Evolutionary conservation across 1,140 invertebrate species (phyloP).

Genomic region (Aphis gossypii): DNA sequence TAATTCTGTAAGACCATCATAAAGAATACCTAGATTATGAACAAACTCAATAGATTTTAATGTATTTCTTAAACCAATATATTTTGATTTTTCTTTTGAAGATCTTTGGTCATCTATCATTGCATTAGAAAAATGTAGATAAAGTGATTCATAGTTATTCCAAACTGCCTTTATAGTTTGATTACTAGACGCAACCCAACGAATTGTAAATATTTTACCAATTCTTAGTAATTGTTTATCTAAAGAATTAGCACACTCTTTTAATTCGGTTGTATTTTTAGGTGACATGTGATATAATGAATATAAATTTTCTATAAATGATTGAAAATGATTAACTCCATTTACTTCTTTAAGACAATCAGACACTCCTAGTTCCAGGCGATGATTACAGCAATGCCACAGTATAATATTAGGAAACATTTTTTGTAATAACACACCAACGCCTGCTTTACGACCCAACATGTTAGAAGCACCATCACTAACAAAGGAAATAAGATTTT

Average conservation of each 20-base stretch:
- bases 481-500: not conserved
- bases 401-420: not conserved
- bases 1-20: not conserved
- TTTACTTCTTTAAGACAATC: constrained; percentile 11
- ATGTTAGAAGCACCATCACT: constrained; percentile 1
- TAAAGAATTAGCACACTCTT: not conserved
- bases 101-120: not conserved
- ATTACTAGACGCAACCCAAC: not conserved
- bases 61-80: not conserved
- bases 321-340: constrained; percentile 32
- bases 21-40: constrained; percentile 3
- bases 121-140: not conserved
- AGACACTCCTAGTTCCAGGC: not conserved
- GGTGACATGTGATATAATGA: not conserved
- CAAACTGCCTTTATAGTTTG: not conserved
- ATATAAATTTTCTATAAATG: constrained; percentile 20
- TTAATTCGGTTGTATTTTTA: constrained; percentile 1
- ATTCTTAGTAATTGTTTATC: not conserved
- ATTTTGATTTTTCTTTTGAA: constrained; percentile 18
- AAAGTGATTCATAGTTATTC: constrained; percentile 15
- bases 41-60: not conserved
- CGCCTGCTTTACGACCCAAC: not conserved
- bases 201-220: constrained; percentile 17
- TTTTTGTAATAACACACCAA: not conserved
- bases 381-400: constrained; percentile 28